A percentile compares a stretch with the other conserved stretches of the same genome.
Evolutionary conservation across 2,888 invertebrate species (phyloP).

Genomic region (Melinaea marsaeus): DNA sequence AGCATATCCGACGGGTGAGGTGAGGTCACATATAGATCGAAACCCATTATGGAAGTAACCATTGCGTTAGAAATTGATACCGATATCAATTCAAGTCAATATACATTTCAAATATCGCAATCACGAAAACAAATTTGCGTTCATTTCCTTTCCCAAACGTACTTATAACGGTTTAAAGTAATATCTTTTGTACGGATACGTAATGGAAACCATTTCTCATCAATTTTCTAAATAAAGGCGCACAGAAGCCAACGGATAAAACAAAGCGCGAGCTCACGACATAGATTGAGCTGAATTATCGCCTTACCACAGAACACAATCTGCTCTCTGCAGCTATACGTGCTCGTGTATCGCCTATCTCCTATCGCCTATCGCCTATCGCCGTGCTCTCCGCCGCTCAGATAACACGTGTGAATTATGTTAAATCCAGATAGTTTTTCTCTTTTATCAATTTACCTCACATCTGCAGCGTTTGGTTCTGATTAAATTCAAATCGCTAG

Average conservation of each 20-base stretch:
- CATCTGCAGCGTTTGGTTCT: slow-evolving; percentile 58
- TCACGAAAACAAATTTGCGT: slow-evolving; percentile 77
- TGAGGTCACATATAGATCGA: slow-evolving; percentile 54
- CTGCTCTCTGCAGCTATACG: slow-evolving; percentile 42
- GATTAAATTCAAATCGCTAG: slow-evolving; percentile 50
- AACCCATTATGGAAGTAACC: slow-evolving; percentile 60
- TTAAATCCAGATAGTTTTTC: slow-evolving; percentile 65
- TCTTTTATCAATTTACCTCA: slow-evolving; percentile 66
- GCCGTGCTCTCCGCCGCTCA: slow-evolving; percentile 55
- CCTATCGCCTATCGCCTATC: slow-evolving; percentile 38
- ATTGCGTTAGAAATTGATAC: slow-evolving; percentile 69
- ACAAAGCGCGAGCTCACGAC: slow-evolving; percentile 77
- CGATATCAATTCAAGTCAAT: slow-evolving; percentile 72
- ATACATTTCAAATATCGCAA: slow-evolving; percentile 67
- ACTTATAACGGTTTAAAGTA: slow-evolving; percentile 52
- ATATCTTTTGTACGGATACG: slow-evolving; percentile 72
- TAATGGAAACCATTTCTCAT: slow-evolving; percentile 78
- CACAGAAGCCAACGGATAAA: slow-evolving; percentile 76
- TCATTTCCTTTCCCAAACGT: slow-evolving; percentile 71
- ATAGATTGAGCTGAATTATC: slow-evolving; percentile 78
- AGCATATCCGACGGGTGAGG: too few relatives aligned
- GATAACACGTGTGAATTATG: slow-evolving; percentile 73
- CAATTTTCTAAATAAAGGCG: slow-evolving; percentile 78
- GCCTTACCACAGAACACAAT: slow-evolving; percentile 78
- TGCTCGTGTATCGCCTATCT: slow-evolving; percentile 34